phyloP scores from a whole-genome alignment of 2,888 invertebrate genomes.

The Mesochorus sp. region DNA sequence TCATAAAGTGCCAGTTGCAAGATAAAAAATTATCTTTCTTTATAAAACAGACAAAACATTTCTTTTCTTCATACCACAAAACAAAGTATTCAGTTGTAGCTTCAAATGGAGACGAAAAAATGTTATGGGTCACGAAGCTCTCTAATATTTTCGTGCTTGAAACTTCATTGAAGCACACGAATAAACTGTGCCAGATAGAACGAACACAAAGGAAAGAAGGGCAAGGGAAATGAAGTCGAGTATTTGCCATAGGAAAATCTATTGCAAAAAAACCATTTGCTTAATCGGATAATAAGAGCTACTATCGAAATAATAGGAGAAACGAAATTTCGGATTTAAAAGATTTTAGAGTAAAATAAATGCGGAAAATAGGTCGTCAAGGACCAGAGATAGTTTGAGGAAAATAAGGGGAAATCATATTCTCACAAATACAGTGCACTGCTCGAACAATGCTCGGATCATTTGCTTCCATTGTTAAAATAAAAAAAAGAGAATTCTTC shows the following conservation, averaged over 20 bases:
- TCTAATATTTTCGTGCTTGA: no score
- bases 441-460: conserved; percentile 63
- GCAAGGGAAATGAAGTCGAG: not conserved
- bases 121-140: no score
- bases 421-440: conserved; percentile 60
- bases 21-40: no score
- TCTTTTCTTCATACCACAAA: no score
- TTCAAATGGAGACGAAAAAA: no score
- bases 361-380: conserved; percentile 13
- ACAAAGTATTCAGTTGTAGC: no score
- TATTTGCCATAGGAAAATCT: conserved; percentile 30
- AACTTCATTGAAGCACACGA: no score
- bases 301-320: conserved; percentile 20
- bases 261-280: no score
- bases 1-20: no score
- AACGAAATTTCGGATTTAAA: conserved; percentile 52
- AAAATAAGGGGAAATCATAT: conserved; percentile 35
- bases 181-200: conserved; percentile 28
- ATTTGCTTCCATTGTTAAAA: conserved; percentile 61
- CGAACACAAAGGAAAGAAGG: not conserved
- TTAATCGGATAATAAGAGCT: conserved; percentile 39
- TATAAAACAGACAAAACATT: no score
- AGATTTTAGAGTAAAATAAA: conserved; percentile 35
- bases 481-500: conserved; percentile 46
- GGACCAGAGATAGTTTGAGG: conserved; percentile 16